Percentiles rank a stretch among this genome's conserved stretches.
Conservation (phyloP, 2,797 vertebrate species). For the Onychomys leucogaster region DNA sequence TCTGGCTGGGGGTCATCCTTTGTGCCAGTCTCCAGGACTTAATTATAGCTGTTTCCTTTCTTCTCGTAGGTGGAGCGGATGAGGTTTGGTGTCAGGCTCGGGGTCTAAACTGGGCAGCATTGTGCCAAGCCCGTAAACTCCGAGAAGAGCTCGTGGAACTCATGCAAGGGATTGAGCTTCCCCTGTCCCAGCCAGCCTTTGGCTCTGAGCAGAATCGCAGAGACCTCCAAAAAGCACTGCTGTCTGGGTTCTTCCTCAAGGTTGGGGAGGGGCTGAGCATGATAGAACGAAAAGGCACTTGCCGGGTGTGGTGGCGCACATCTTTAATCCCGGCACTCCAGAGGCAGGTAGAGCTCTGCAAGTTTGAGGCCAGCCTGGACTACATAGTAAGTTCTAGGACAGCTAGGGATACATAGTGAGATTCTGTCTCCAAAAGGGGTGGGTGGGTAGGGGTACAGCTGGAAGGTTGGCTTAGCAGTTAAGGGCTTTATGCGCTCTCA, state of each 20-base stretch:
- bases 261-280: slow-evolving; percentile 80
- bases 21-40: background rate
- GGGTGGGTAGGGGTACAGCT: fast-evolving
- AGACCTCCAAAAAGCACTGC: slow-evolving; percentile 94
- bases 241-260: slow-evolving; percentile 98
- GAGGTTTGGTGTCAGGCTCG: slow-evolving; percentile 94
- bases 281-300: background rate
- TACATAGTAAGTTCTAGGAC: background rate
- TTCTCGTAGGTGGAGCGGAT: slow-evolving; percentile 90
- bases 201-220: slow-evolving; percentile 93
- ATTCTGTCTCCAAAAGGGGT: background rate
- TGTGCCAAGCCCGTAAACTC: slow-evolving; percentile 92
- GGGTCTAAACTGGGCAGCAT: slow-evolving; percentile 89
- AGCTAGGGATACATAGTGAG: background rate
- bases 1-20: background rate
- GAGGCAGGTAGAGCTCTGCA: background rate
- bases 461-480: background rate
- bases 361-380: background rate
- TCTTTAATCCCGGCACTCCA: background rate
- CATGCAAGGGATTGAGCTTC: slow-evolving; percentile 96
- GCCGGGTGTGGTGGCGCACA: background rate
- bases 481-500: background rate
- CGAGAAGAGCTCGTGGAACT: slow-evolving; percentile 94
- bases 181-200: slow-evolving; percentile 93
- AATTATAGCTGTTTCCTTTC: background rate